Conservation (phyloP, 2,113 vertebrate species). For the Physeter macrocephalus region DNA sequence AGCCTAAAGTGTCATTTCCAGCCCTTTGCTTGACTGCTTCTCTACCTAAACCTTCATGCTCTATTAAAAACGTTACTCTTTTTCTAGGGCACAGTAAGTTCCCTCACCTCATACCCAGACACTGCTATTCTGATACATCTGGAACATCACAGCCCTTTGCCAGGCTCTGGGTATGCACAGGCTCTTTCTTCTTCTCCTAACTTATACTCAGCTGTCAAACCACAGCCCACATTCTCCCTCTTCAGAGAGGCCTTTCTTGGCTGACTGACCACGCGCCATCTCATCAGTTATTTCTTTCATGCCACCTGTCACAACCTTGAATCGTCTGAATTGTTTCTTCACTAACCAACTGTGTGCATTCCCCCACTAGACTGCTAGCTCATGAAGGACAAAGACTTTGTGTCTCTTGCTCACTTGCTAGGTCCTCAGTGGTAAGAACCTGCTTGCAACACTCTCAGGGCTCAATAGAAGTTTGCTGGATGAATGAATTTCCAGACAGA, state of each 20-base stretch:
- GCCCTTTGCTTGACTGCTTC: background rate
- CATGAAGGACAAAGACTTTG: background rate
- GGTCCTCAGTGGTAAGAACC: background rate
- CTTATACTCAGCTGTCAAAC: background rate
- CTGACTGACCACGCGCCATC: accelerated
- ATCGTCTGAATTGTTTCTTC: background rate
- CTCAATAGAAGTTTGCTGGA: background rate
- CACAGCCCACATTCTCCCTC: accelerated
- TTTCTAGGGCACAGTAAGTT: background rate
- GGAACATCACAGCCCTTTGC: background rate
- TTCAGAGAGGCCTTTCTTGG: background rate
- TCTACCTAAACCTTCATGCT: background rate
- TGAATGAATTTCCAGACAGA: background rate
- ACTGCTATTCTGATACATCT: background rate
- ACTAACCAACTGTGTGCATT: background rate
- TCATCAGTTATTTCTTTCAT: background rate
- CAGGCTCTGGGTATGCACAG: background rate
- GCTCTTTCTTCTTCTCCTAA: background rate
- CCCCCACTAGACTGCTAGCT: background rate
- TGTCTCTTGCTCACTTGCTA: background rate
- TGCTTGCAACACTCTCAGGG: background rate
- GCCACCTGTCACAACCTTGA: background rate
- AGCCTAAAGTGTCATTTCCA: background rate
- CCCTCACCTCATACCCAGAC: background rate
- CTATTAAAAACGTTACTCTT: background rate